Base-by-base conservation (phyloP, 1,140 invertebrate species). In the Venturia canescens region DNA sequence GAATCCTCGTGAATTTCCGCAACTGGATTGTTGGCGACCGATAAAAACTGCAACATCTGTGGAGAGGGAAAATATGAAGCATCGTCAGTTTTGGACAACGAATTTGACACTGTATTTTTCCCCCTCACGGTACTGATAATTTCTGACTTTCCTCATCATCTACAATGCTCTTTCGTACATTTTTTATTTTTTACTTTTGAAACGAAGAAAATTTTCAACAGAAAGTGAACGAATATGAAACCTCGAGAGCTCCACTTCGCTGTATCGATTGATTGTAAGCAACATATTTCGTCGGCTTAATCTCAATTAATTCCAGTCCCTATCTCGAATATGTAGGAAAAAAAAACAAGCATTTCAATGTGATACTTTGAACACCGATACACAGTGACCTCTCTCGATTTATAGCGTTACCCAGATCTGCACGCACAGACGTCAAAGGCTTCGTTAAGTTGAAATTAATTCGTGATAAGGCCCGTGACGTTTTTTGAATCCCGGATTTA, bases 11-110 rank as follows among this genome's bases (percentile, higher is more conserved):
- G 90, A 9, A 91, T 88, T 6, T 92, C 87, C 15, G 76, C 81
- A 18, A 92, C 86, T 6, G 91, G 91, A 81, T 92, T 92, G 21
- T 87, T 83, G 0, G 91, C 88, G 6, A 92, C 23, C 4, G 89
- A 90, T 5, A 92, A 85, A 82, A 86, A 87, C 34, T 90, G 85
- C 34, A 92, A 82, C 29, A 86, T 66, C 91, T 92, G 72, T 44
- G 88, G 80, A 67, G 71, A 63, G 83, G 16, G 53, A 18, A 18
- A 53, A 44, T 6, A 38, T n/a, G 1, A 50, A 57, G n/a, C 53
- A 57, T 57, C 21, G 21, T 57, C 4, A 57, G 21, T n/a, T 57
- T 57, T 11, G 21, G 18, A 2, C 18, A 57, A 57, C 4, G 5
- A n/a, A 57, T 57, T 21, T 21, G 1, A 7, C 53, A 21, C 53